Conservation (phyloP, 2,888 invertebrate genomes). For the Panorpa germanica region DNA sequence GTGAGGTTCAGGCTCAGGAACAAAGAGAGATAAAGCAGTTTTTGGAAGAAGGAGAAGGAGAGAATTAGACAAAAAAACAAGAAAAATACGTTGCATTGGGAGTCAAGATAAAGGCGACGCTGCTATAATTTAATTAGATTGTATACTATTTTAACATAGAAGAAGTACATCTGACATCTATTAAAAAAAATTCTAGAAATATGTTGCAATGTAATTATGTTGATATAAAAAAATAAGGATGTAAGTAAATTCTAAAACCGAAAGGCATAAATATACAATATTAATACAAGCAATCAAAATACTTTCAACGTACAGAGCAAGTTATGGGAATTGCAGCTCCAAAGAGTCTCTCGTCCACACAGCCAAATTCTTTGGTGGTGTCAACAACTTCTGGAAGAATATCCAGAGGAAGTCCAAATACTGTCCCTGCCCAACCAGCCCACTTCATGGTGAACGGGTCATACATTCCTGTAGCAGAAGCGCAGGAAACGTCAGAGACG, state of each 20-base stretch:
- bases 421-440: conserved; percentile 49
- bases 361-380: conserved; percentile 57
- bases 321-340: conserved; percentile 61
- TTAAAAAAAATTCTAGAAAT: conserved; percentile 14
- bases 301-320: conserved; percentile 57
- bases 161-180: too few relatives aligned
- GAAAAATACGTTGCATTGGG: too few relatives aligned
- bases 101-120: too few relatives aligned
- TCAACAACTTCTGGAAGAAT: conserved; percentile 69
- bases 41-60: too few relatives aligned
- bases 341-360: conserved; percentile 42
- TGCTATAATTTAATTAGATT: too few relatives aligned
- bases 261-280: conserved; percentile 2
- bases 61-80: too few relatives aligned
- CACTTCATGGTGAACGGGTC: conserved; percentile 83
- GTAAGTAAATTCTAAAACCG: background rate
- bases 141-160: too few relatives aligned
- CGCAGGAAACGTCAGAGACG: conserved; percentile 78
- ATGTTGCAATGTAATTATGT: conserved; percentile 1
- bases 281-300: conserved; percentile 2
- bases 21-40: too few relatives aligned
- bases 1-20: too few relatives aligned
- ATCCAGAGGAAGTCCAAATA: conserved; percentile 52
- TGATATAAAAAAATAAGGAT: conserved; percentile 2
- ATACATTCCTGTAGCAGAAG: conserved; percentile 80